Evolutionary conservation across 1,140 invertebrate species (phyloP).

Genomic region (Pinna nobilis): DNA sequence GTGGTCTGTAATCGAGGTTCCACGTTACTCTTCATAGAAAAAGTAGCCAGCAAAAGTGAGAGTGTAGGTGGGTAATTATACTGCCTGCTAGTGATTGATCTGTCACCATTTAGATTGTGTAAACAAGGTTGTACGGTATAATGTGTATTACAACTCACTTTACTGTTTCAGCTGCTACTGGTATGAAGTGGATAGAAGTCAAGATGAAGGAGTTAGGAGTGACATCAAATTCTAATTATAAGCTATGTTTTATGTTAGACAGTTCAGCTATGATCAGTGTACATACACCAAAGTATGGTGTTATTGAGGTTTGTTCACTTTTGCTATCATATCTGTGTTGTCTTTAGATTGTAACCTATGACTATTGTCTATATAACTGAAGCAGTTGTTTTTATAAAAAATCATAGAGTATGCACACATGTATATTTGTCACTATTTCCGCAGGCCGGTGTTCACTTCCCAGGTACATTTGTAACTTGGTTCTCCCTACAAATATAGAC

Average conservation of each 20-base stretch:
- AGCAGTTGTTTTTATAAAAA: too few relatives aligned
- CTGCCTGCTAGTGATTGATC: conserved; percentile 89
- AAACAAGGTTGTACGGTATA: conserved; percentile 48
- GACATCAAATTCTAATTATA: conserved; percentile 86
- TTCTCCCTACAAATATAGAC: too few relatives aligned
- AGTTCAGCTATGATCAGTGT: conserved; percentile 96
- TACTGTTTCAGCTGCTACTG: conserved; percentile 93
- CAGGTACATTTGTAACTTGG: too few relatives aligned
- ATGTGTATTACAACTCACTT: conserved; percentile 77
- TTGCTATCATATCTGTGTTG: too few relatives aligned
- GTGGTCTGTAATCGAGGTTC: too few relatives aligned
- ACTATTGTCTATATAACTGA: too few relatives aligned
- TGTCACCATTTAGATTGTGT: conserved; percentile 80
- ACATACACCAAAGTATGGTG: conserved; percentile 90
- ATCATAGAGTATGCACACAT: too few relatives aligned
- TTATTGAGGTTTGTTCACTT: conserved; percentile 84
- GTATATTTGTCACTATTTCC: too few relatives aligned
- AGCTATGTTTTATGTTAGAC: conserved; percentile 91
- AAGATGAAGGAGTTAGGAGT: conserved; percentile 97
- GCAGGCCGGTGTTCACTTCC: too few relatives aligned
- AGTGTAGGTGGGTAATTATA: conserved; percentile 96
- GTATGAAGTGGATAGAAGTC: conserved; percentile 98
- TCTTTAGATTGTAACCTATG: too few relatives aligned
- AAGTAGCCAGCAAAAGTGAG: conserved; percentile 90
- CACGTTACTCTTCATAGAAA: conserved; percentile 86